Evolutionary conservation across 1,140 invertebrate genomes (phyloP), one percentile per base, ranked within the genome.

Genomic region (Drosophila simulans): DNA sequence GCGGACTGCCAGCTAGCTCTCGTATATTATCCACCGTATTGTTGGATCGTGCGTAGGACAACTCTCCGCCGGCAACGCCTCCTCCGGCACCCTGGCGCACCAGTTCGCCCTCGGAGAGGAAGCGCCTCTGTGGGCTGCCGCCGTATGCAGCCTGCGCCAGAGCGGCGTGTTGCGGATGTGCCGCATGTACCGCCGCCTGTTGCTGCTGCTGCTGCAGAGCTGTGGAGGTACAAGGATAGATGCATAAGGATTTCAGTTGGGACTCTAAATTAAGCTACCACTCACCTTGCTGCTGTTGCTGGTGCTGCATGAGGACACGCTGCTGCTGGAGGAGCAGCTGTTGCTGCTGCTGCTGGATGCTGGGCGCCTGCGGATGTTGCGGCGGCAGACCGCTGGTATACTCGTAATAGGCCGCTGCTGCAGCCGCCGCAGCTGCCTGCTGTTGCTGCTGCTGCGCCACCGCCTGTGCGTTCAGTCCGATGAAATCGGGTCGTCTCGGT

Each of bases 51-150:
- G 94, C 93, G 80, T 94, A 94, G 5, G 93, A 92, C 39, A 94
- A 86, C 64, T 94, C 94, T 27, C 81, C 91, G 27, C 68, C 80
- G 77, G 94, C 94, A 10, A 81, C 89, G 20, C 75, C 78, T 75
- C 94, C 94, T 13, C 68, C 65, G 12, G 94, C 94, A 37, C 93
- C 94, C 79, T 96, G 95, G n/a, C 96, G 94, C 51, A 97, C 94
- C 65, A 97, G 93, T 92, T 97, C 97, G 56, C 96, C 96, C 91
- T 97, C 97, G 11, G 96, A 97, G 31, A 97, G 94, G 92, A 97
- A 97, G 52, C 97, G 95, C 1, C 97, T 94, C 92, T 97, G 96
- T 4, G 97, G 96, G 91, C 95, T 96, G 51, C 93, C 94, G 25
- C 93, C 92, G 25, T 90, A 83, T 49, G 92, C 92, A 34, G 78